Conservation (phyloP, 2,797 vertebrate species). For the Cephalopachus bancanus region DNA sequence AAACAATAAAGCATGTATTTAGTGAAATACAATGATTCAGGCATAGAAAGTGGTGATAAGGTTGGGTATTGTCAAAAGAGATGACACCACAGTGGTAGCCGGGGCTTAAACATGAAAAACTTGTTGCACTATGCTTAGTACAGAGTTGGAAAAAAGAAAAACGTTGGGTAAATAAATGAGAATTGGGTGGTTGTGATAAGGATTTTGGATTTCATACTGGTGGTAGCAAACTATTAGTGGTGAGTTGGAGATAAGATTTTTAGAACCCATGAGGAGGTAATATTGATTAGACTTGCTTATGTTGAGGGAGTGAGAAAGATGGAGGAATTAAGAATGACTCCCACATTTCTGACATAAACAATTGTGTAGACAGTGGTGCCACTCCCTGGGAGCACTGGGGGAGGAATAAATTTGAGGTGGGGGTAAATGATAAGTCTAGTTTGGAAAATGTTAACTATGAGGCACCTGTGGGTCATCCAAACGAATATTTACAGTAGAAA, state of each 20-base stretch:
- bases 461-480: background rate
- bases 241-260: background rate
- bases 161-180: background rate
- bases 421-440: background rate
- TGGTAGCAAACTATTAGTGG: background rate
- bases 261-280: background rate
- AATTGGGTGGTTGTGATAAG: background rate
- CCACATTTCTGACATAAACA: background rate
- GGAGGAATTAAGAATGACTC: conserved; percentile 19
- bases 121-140: background rate
- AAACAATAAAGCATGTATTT: background rate
- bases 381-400: background rate
- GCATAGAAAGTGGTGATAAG: background rate
- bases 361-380: background rate
- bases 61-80: conserved; percentile 10
- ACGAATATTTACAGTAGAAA: background rate
- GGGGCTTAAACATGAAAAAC: background rate
- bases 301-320: background rate
- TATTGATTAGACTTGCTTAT: background rate
- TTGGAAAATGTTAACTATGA: background rate
- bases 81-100: background rate
- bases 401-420: background rate
- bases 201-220: conserved; percentile 33
- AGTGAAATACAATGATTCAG: conserved; percentile 20
- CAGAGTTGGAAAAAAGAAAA: background rate